Evolutionary conservation across 2,888 invertebrate species (phyloP).

Genomic region (Hoplodrina blanda): DNA sequence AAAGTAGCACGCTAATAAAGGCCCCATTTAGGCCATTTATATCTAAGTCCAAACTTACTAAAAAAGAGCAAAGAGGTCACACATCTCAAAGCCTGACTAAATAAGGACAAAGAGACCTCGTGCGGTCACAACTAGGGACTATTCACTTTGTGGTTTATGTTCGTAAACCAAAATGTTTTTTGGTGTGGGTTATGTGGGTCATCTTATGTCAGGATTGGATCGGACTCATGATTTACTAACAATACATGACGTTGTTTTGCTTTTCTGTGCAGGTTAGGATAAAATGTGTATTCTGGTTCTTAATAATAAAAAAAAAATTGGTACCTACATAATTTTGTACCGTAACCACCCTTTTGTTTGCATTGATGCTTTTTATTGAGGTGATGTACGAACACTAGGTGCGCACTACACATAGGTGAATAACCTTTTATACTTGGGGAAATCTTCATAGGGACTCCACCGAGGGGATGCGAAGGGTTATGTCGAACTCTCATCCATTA

Average conservation of each 20-base stretch:
- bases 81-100: slow-evolving; percentile 19
- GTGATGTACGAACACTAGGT: neutral
- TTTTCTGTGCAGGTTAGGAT: neutral
- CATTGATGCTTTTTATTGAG: neutral
- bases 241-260: neutral
- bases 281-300: neutral
- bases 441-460: neutral
- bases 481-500: slow-evolving; percentile 2
- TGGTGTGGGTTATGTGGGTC: neutral
- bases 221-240: neutral
- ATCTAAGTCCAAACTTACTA: slow-evolving; percentile 19
- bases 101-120: slow-evolving; percentile 43
- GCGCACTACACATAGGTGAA: slow-evolving; percentile 40
- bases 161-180: slow-evolving; percentile 31
- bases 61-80: slow-evolving; percentile 34
- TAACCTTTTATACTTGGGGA: slow-evolving; percentile 24
- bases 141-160: slow-evolving; percentile 30
- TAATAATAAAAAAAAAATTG: neutral
- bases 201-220: neutral
- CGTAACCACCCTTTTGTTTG: neutral
- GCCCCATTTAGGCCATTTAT: neutral
- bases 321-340: neutral
- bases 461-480: slow-evolving; percentile 9
- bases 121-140: slow-evolving; percentile 22
- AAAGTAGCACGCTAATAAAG: neutral